Evolutionary conservation across 2,888 invertebrate genomes (phyloP), one percentile per base, ranked within the genome.

Genomic region (Ochropleura plecta): DNA sequence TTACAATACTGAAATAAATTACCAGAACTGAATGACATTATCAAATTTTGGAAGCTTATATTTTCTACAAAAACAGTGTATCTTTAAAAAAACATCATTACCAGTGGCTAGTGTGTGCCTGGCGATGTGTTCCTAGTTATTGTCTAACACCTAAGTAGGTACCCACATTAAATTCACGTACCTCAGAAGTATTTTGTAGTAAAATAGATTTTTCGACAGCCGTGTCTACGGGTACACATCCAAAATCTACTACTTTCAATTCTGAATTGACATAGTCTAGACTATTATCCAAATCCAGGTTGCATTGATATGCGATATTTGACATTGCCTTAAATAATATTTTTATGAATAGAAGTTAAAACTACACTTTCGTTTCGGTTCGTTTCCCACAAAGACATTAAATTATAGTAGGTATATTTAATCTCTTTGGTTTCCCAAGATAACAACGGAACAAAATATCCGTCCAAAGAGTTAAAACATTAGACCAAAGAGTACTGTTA

Each of bases 191-290:
- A 85, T 96, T 96, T 88, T 91, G 90, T 59, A 96, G 80, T 30
- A 81, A 83, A 76, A 94, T 81, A 67, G 62, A 83, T 89, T 93
- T 95, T 88, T 95, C 93, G 16, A 88, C 84, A 46, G 89, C 70
- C 0, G 92, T 91, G 81, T 95, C 95, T 12, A 96, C 92, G 20
- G 95, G 93, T 68, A 95, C 87, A 79, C 82, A 87, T 44, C 94
- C 95, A 79, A 96, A 96, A 86, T 95, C 90, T n/a, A 96, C 88
- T n/a, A 89, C 62, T 90, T 89, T 92, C 10, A 89, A 84, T 74
- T 91, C 89, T 16, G 91, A 88, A 68, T 91, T 68, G 80, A 89
- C 93, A 75, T 93, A 92, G 30, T 91, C 89, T 49, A 92, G 92
- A 76, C 81, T 63, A 70, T 90, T 88, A 16, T 92, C 86, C 89